Base-by-base conservation (phyloP, 2,888 invertebrate species). In the Lasioglossum zephyrum region DNA sequence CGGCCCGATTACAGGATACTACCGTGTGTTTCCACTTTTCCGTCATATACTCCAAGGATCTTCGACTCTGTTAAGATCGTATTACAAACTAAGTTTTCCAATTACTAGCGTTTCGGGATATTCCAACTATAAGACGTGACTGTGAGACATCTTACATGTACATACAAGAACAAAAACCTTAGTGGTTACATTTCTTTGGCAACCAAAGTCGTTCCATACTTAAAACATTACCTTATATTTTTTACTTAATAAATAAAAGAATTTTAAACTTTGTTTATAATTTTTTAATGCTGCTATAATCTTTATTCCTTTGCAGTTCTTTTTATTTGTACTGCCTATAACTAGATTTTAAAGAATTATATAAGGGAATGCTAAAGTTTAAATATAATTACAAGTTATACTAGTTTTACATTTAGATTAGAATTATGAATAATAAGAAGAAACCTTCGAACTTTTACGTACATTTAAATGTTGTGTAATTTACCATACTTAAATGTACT, bases 1-100 rank as follows among this genome's bases (percentile, higher is more conserved):
- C 73, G 75, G 79, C 66, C 31, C 11, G 81, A 87, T 77, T 70
- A 76, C 18, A 73, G 49, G 11, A 36, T 82, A 81, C 60, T 39
- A 39, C 2, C 36, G 36, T 63, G 31, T 66, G 53, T 72, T 75
- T 53, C 31, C 77, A 63, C 26, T 81, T 77, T 85, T 77, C 44
- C 31, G 8, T 13, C 31, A 44, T 75, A 57, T 57, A 84, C 75
- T 44, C 31, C 63, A 11, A 4, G 22, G 22, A 49, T 13, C 18
- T 16, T 53, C 36, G 31, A 18, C 53, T 47, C 44, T 26, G 16
- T 77, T 69, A 82, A 69, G 47, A 57, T 77, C n/a, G 16, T 22
- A 60, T 47, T n/a, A 70, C 26, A 22, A 9, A 4, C 36, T 13
- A 66, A 66, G 63, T 63, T 74, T 49, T 26, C 49, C 36, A n/a